Evolutionary conservation across 2,113 vertebrate species (phyloP).

Genomic region (Cryptotis parvus): DNA sequence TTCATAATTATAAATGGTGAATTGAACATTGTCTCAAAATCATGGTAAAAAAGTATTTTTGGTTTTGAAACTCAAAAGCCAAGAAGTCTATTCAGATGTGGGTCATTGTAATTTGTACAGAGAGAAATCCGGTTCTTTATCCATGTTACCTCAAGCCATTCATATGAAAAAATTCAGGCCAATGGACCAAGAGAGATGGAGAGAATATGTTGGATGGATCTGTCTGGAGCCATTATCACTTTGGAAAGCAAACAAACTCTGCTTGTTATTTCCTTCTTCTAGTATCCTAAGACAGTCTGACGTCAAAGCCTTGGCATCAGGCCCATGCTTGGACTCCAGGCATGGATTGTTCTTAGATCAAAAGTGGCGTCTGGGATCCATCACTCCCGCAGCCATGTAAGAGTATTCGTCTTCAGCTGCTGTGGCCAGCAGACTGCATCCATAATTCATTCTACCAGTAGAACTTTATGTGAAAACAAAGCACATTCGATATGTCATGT

Average conservation of each 20-base stretch:
- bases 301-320: neutral
- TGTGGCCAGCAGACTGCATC: neutral
- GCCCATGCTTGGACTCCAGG: neutral
- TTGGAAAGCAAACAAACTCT: neutral
- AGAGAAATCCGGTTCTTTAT: neutral
- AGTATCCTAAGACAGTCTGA: neutral
- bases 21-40: neutral
- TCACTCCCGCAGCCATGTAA: neutral
- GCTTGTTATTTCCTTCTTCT: neutral
- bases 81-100: neutral
- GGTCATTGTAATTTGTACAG: neutral
- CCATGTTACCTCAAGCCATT: neutral
- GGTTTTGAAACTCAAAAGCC: conserved; percentile 18
- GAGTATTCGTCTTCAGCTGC: neutral
- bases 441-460: neutral
- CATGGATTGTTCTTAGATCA: neutral
- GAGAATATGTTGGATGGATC: neutral
- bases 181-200: neutral
- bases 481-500: neutral
- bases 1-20: conserved; percentile 19
- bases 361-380: neutral
- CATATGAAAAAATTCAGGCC: conserved; percentile 6
- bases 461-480: neutral
- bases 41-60: neutral
- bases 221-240: neutral